Evolutionary conservation across 2,888 invertebrate genomes (phyloP).

Genomic region (Frankliniella intonsa): DNA sequence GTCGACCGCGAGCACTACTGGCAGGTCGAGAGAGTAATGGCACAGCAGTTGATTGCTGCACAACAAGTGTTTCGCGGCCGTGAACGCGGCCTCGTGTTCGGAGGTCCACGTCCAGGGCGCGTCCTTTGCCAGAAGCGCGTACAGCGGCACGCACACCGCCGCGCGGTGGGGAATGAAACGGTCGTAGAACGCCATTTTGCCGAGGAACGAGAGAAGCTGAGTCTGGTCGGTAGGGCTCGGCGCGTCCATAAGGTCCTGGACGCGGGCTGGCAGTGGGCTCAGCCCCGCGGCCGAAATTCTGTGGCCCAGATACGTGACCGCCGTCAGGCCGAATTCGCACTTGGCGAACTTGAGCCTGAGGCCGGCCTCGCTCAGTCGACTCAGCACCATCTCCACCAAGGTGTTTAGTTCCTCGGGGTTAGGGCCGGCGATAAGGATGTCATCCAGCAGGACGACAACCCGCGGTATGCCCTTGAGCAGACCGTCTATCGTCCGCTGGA

Average conservation of each 20-base stretch:
- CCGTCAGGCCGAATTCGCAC: background rate
- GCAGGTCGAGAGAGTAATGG: conserved; percentile 34
- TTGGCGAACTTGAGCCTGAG: background rate
- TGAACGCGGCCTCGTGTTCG: conserved; percentile 38
- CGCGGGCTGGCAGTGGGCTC: background rate
- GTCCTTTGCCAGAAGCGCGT: background rate
- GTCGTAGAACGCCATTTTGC: background rate
- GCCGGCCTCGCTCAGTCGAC: background rate
- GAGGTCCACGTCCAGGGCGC: conserved; percentile 37
- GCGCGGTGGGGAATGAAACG: background rate
- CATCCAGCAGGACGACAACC: background rate
- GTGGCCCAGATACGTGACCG: background rate
- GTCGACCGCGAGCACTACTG: conserved; percentile 36
- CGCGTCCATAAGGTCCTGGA: background rate
- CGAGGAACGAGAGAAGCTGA: background rate
- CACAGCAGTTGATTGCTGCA: conserved; percentile 33
- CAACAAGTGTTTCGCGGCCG: conserved; percentile 36
- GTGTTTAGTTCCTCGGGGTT: background rate
- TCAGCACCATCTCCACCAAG: background rate
- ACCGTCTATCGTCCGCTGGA: background rate
- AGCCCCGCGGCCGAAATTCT: background rate
- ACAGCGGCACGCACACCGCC: background rate
- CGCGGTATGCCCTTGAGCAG: background rate
- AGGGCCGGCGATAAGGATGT: background rate
- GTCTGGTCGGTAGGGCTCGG: background rate